Conservation (phyloP, 2,113 vertebrate genomes). For the Athene noctua region DNA sequence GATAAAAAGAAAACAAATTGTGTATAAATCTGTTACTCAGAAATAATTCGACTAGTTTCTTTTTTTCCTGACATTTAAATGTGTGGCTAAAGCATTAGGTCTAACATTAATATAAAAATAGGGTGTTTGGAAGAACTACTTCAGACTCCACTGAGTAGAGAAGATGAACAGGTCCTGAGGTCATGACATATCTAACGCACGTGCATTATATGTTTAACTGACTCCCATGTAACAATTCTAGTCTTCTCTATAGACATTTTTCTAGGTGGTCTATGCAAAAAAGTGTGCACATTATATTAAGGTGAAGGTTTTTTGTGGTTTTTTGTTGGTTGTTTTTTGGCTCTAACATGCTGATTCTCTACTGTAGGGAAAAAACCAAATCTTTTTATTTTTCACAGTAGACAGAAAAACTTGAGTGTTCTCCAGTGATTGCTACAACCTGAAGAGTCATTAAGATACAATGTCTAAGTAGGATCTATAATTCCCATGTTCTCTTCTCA, state of each 20-base stretch:
- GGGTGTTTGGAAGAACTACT: not conserved
- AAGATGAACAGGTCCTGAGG: not conserved
- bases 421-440: not conserved
- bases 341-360: not conserved
- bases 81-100: fast-evolving
- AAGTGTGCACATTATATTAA: not conserved
- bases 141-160: not conserved
- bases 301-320: fast-evolving
- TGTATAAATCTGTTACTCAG: not conserved
- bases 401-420: fast-evolving
- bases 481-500: not conserved
- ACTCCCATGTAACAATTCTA: not conserved
- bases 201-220: not conserved
- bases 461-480: not conserved
- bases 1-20: not conserved
- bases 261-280: not conserved
- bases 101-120: not conserved
- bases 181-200: not conserved
- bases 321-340: not conserved
- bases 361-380: not conserved
- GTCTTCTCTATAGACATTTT: not conserved
- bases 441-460: not conserved
- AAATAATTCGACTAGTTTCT: not conserved
- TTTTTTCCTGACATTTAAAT: not conserved
- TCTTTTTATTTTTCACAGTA: not conserved